Evolutionary conservation across 2,113 vertebrate genomes (phyloP).

Genomic region (Lucifuga dentata): DNA sequence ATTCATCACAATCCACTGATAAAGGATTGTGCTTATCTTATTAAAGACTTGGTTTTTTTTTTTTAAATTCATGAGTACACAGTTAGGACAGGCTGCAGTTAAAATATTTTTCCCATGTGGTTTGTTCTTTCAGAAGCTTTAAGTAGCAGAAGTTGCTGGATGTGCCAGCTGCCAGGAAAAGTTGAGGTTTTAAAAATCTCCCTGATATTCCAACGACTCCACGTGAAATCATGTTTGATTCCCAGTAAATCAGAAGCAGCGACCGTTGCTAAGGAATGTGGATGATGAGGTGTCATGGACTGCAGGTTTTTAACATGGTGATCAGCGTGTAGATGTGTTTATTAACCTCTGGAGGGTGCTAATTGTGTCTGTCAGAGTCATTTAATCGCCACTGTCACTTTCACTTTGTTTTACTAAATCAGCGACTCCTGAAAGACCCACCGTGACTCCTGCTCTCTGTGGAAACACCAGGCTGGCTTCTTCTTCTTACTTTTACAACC

Average conservation of each 20-base stretch:
- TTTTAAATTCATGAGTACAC: slow-evolving; percentile 9
- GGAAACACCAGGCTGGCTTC: too few relatives aligned
- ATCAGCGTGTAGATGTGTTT: slow-evolving; percentile 74
- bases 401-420: slow-evolving; percentile 69
- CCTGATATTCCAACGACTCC: too few relatives aligned
- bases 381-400: slow-evolving; percentile 77
- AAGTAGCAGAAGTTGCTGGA: too few relatives aligned
- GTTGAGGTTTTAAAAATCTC: too few relatives aligned
- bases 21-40: slow-evolving; percentile 9
- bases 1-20: neutral
- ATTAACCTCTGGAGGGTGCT: slow-evolving; percentile 78
- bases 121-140: too few relatives aligned
- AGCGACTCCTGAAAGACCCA: slow-evolving; percentile 26
- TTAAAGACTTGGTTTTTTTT: slow-evolving; percentile 5
- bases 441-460: slow-evolving; percentile 27
- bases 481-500: too few relatives aligned
- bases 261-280: slow-evolving; percentile 4
- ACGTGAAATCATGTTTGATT: too few relatives aligned
- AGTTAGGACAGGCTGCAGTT: neutral
- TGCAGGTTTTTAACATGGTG: slow-evolving; percentile 60
- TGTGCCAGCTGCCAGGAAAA: neutral
- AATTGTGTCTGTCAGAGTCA: slow-evolving; percentile 81
- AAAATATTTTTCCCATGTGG: too few relatives aligned
- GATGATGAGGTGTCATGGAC: slow-evolving; percentile 36
- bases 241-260: too few relatives aligned